Evolutionary conservation across 2,113 vertebrate genomes (phyloP), one percentile per base, ranked within the genome.

Genomic region (Lipophrys pholis): DNA sequence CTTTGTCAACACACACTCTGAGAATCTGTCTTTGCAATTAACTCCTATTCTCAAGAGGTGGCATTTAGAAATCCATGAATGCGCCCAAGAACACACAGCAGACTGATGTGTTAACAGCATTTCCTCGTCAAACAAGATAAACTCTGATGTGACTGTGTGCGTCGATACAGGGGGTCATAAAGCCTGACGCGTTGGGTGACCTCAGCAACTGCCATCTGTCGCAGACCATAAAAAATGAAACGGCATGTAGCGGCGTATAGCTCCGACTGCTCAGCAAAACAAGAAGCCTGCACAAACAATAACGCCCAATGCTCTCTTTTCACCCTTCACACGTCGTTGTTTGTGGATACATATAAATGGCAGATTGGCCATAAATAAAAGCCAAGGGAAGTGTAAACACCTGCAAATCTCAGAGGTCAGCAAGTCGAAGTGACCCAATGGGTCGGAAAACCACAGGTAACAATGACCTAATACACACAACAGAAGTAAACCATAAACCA

Each of bases 1-100:
- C 69, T 87, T 83, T 81, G 83, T 80, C 78, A 90, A 84, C 84
- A 84, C 14, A 0, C 80, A 48, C 66, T 67, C 74, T 88, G 85
- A 86, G 85, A 88, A 82, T 49, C 73, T 78, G 54, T 63, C 80
- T 82, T 77, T 78, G 68, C 58, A 76, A 85, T 70, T 75, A 84
- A 64, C 70, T 8, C 10, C 43, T 54, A n/a, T 7, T 80, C 71
- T 79, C 68, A 10, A 6, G 71, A 76, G 75, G 68, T 41, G 45
- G 21, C 38, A 6, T 12, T 11, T 45, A 60, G 76, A 73, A 58
- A 82, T 55, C 62, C 51, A 59, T 50, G 46, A 59, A 77, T 50
- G 21, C 21, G 21, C 21, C 21, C 21, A 30, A 4, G 21, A 30
- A 35, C 50, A 40, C 40, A 48, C 51, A 39, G 36, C 6, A 11